Percentiles rank a stretch among this genome's conserved stretches.
phyloP scores from a whole-genome alignment of 1,140 invertebrate species.

The Caenorhabditis latens region DNA sequence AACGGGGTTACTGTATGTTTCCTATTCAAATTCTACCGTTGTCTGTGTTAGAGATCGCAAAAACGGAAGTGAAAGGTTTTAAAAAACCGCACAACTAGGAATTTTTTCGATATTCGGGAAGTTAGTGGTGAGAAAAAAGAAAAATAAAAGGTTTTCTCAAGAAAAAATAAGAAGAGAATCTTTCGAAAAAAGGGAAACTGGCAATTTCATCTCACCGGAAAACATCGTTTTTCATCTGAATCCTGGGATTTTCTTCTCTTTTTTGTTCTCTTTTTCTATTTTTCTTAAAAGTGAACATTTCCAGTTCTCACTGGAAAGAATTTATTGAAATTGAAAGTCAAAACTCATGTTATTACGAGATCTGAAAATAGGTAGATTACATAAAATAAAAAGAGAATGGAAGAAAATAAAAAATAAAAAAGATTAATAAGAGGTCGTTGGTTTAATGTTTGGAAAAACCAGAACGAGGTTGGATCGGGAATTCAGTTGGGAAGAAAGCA shows the following conservation, averaged over 20 bases:
- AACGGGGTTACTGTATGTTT: too few species aligned
- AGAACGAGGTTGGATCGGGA: slow-evolving; percentile 23
- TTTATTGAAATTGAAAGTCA: background rate
- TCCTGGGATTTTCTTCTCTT: background rate
- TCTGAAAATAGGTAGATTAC: background rate
- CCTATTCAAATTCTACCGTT: too few species aligned
- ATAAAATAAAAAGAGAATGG: background rate
- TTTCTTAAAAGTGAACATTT: background rate
- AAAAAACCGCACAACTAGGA: too few species aligned
- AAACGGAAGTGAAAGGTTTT: too few species aligned
- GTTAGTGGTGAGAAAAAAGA: background rate
- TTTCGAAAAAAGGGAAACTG: background rate
- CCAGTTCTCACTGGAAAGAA: background rate
- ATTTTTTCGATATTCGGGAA: background rate
- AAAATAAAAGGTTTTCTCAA: background rate
- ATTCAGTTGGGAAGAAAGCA: slow-evolving; percentile 15
- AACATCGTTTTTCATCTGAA: slow-evolving; percentile 12
- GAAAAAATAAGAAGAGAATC: background rate
- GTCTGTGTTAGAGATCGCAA: too few species aligned
- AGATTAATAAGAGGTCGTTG: background rate
- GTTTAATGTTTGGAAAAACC: background rate
- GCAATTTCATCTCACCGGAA: slow-evolving; percentile 31
- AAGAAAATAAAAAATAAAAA: background rate
- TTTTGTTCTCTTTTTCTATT: background rate
- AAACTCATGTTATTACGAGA: too few species aligned